Evolutionary conservation across 2,797 vertebrate genomes (phyloP).

Genomic region (Sebastes steindachneri): DNA sequence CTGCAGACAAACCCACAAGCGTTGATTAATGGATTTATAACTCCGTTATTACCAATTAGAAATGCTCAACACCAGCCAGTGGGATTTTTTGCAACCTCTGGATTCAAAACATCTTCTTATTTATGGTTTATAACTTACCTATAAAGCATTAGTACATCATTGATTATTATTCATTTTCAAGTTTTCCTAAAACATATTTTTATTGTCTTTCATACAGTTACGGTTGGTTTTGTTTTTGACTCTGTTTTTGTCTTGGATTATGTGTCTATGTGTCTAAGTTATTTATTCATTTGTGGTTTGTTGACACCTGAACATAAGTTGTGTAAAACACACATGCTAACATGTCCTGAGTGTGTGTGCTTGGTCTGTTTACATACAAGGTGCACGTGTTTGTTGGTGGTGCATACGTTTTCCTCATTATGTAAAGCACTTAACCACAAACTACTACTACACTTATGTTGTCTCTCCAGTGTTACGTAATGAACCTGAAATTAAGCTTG

Average conservation of each 20-base stretch:
- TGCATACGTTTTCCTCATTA: not conserved
- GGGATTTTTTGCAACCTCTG: not conserved
- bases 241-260: not conserved
- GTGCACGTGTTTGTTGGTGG: not conserved
- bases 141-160: not conserved
- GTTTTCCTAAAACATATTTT: not conserved
- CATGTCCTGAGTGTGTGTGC: not conserved
- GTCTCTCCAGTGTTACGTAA: not conserved
- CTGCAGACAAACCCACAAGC: not conserved
- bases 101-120: not conserved
- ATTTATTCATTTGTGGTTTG: not conserved
- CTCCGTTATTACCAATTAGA: not conserved
- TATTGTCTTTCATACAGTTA: not conserved
- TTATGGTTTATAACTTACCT: not conserved
- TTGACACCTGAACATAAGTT: not conserved
- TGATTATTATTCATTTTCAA: not conserved
- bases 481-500: not conserved
- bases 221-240: not conserved
- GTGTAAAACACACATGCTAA: not conserved
- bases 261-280: not conserved
- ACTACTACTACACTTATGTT: not conserved
- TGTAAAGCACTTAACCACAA: not conserved
- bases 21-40: not conserved
- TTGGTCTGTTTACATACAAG: not conserved
- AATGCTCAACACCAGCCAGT: not conserved